Conservation (phyloP, 1,140 invertebrate genomes). For the Tetragnatha versicolor region DNA sequence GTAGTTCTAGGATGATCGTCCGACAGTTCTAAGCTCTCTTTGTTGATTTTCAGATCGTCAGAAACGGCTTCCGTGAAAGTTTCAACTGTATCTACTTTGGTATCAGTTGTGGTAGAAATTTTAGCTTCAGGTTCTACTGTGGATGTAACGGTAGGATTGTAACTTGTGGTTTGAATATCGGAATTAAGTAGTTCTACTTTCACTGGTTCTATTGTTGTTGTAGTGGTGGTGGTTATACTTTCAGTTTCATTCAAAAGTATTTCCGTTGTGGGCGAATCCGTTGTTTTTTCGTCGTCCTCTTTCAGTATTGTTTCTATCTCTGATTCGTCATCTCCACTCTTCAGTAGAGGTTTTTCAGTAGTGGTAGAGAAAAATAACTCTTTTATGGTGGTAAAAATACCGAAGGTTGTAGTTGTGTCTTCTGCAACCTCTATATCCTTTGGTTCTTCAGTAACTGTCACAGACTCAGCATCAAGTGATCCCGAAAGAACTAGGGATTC, state of each 20-base stretch:
- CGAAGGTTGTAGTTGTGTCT: not conserved
- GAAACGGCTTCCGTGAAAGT: no score
- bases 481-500: not conserved
- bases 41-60: not conserved
- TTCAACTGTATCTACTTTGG: not conserved
- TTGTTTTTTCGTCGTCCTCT: not conserved
- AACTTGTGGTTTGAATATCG: not conserved
- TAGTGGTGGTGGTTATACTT: not conserved
- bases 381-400: not conserved
- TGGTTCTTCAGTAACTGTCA: not conserved
- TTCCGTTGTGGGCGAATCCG: not conserved
- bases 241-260: not conserved
- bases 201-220: not conserved
- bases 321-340: not conserved
- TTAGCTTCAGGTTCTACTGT: not conserved
- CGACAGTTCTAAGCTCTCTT: not conserved
- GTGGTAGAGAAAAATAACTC: not conserved
- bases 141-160: not conserved
- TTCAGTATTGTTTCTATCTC: not conserved
- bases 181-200: constrained; percentile 8
- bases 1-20: not conserved
- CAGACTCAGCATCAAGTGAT: not conserved
- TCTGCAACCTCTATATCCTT: not conserved
- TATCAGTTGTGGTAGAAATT: not conserved
- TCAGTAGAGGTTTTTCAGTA: not conserved